Base-by-base conservation (phyloP, 2,113 vertebrate genomes). In the Alouatta palliata region DNA sequence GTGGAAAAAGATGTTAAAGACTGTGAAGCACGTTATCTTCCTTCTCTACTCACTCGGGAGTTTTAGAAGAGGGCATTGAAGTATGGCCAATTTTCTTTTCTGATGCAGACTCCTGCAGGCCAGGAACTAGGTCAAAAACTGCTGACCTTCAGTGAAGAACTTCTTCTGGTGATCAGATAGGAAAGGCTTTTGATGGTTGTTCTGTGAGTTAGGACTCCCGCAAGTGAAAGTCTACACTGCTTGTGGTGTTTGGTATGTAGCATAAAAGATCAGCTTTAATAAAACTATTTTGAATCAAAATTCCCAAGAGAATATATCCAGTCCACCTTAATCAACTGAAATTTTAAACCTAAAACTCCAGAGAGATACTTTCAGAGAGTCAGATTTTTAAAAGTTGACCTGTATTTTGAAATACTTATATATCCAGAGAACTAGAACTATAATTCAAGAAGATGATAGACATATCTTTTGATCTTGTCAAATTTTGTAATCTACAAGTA, bases 101-200 rank as follows among this genome's bases (percentile, higher is more conserved):
- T 95, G 90, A 95, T 93, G 88, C 92, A 93, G 85, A 73, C 87
- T 97, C 94, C 97, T 97, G 95, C 97, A 94, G 98, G 88, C 96
- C 96, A 96, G 95, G 97, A 98, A 97, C 90, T 98, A 73, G 98
- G 98, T 97, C n/a, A 32, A 83, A 98, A 77, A 88, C 96, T 86
- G 94, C 93, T 97, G 97, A 98, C 98, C 98, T 97, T 95, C 95
- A 96, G 80, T 14, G 73, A 93, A 95, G 85, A 1, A 70, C 91
- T 77, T 96, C 91, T 95, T 80, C 85, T 92, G 80, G 83, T 96
- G 90, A 96, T 95, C 5, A 3, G 97, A 83, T 95, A 89, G 93
- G 88, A 91, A 86, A 95, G 0, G 68, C 82, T 95, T 98, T 96
- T 91, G 87, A 97, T 97, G 93, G 73, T 88, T 9, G 13, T 66